phyloP scores from a whole-genome alignment of 2,113 vertebrate genomes.

The Cairina moschata region DNA sequence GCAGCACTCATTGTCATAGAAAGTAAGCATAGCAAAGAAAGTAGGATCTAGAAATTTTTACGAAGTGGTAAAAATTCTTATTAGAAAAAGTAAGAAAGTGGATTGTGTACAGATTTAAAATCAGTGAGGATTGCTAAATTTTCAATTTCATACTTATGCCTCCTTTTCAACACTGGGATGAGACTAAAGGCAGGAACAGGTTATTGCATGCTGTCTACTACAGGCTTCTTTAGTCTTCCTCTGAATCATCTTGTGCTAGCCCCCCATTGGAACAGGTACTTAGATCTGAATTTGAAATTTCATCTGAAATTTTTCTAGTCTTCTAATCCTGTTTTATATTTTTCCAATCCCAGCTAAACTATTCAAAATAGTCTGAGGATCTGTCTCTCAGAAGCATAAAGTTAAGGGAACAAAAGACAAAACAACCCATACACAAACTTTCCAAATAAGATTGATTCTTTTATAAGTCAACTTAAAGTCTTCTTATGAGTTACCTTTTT shows the following conservation, averaged over 20 bases:
- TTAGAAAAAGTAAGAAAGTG: neutral
- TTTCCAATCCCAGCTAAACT: neutral
- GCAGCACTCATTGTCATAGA: neutral
- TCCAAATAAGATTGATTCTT: conserved; percentile 58
- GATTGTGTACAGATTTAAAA: neutral
- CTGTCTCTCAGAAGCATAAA: conserved; percentile 4
- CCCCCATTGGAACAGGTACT: neutral
- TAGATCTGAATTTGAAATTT: neutral
- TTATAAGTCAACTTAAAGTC: conserved; percentile 43
- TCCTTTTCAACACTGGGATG: neutral
- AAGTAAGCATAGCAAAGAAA: neutral
- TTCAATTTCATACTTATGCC: neutral
- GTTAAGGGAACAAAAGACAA: conserved; percentile 23
- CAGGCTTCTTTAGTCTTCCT: neutral
- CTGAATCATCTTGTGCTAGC: neutral
- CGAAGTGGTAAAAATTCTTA: neutral
- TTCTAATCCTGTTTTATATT: neutral
- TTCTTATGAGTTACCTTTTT: conserved; percentile 58
- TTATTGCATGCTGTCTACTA: neutral
- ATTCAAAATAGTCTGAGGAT: conserved; percentile 7
- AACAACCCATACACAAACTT: conserved; percentile 24
- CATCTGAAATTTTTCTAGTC: neutral
- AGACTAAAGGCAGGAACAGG: neutral
- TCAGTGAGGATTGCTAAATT: neutral
- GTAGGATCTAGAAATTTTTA: neutral